phyloP scores from a whole-genome alignment of 2,113 vertebrate species.

The Chaetodon trifascialis region DNA sequence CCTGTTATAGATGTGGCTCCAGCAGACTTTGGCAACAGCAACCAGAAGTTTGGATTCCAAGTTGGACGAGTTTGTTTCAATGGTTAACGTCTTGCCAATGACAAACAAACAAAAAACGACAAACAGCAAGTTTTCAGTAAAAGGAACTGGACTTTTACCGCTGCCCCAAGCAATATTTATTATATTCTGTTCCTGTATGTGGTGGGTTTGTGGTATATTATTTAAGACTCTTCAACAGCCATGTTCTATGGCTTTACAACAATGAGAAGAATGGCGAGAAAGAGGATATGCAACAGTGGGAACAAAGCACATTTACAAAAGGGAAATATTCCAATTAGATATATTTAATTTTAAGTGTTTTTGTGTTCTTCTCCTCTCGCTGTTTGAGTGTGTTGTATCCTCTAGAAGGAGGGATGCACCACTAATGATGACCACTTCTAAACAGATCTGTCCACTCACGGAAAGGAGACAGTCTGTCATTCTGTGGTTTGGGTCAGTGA shows the following conservation, averaged over 20 bases:
- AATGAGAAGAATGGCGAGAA: slow-evolving; percentile 49
- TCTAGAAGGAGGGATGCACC: slow-evolving; percentile 48
- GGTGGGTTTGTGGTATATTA: slow-evolving; percentile 74
- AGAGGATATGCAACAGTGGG: slow-evolving; percentile 54
- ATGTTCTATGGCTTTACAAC: slow-evolving; percentile 54
- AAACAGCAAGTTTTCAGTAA: slow-evolving; percentile 48
- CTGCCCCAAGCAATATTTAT: slow-evolving; percentile 81
- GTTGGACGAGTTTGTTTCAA: slow-evolving; percentile 92
- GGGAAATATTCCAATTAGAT: slow-evolving; percentile 76
- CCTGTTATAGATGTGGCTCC: slow-evolving; percentile 89
- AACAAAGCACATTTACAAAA: slow-evolving; percentile 77
- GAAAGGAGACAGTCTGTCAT: slow-evolving; percentile 32
- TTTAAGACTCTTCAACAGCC: slow-evolving; percentile 72
- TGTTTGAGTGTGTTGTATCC: slow-evolving; percentile 56
- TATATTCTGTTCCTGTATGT: slow-evolving; percentile 71
- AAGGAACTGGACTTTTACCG: slow-evolving; percentile 62
- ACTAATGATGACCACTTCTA: slow-evolving; percentile 53
- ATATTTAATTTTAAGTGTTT: slow-evolving; percentile 64
- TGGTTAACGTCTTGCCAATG: slow-evolving; percentile 79
- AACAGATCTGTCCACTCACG: slow-evolving; percentile 16
- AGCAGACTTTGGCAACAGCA: slow-evolving; percentile 88
- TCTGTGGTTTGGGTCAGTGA: slow-evolving; percentile 40
- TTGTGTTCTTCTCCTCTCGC: slow-evolving; percentile 45
- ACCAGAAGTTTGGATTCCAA: slow-evolving; percentile 95
- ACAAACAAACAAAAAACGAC: slow-evolving; percentile 49